Conservation (phyloP, 2,797 vertebrate genomes). For the Danio aesculapii region DNA sequence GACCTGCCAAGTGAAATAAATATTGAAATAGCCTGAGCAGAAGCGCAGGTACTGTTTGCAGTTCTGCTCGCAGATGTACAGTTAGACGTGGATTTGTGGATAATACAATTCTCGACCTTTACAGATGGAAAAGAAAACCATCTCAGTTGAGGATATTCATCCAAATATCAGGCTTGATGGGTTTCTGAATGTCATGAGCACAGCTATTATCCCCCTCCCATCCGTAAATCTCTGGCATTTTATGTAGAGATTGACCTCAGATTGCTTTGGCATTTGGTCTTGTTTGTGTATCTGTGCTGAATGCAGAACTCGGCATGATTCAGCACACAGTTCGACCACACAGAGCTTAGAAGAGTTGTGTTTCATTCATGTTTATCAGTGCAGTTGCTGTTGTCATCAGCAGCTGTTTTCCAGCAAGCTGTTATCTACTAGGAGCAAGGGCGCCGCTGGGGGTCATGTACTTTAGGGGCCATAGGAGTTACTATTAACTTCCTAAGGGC, state of each 20-base stretch:
- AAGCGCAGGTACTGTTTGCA: background rate
- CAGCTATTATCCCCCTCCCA: background rate
- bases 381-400: too few species aligned
- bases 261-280: conserved; percentile 34
- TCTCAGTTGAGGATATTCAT: background rate
- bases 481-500: too few species aligned
- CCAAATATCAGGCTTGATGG: background rate
- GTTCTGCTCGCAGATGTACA: background rate
- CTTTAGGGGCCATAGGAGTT: too few species aligned
- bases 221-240: conserved; percentile 14
- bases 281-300: background rate
- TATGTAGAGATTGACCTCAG: conserved; percentile 13
- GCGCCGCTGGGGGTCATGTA: too few species aligned
- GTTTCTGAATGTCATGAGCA: conserved; percentile 10
- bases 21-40: background rate
- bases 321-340: background rate
- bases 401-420: too few species aligned
- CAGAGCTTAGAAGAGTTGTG: too few species aligned
- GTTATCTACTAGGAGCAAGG: too few species aligned
- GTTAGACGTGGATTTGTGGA: background rate
- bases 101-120: background rate
- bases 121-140: background rate
- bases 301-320: background rate
- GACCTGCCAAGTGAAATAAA: background rate
- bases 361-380: too few species aligned